Base-by-base conservation (phyloP, 2,888 invertebrate genomes). In the Cinara cedri region DNA sequence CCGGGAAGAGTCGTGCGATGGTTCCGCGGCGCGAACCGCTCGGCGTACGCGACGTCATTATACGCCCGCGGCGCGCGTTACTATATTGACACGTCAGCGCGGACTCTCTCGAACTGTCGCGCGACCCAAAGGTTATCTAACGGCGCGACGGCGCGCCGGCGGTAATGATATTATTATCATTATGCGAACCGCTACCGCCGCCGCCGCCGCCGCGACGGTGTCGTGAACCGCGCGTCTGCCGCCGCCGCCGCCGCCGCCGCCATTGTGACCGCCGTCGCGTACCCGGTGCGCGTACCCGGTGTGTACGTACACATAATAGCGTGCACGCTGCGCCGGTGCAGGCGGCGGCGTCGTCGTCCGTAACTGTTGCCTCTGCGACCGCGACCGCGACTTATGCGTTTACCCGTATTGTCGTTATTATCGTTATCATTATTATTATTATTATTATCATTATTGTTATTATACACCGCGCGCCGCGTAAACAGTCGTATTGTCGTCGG, bases 111-210 rank as follows among this genome's bases (percentile, higher is more conserved):
- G n/a, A n/a, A n/a, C n/a, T n/a, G n/a, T n/a, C 66, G 24, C 4
- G 34, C 49, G 66, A 57, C 76, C 74, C 55, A 76, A 66, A 76
- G 76, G 76, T 76, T 76, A 76, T 76, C 76, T 76, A 51, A 63
- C 74, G 65, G 75, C 60, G 19, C 19, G 3, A 42, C 19, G 49
- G 19, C 26, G 24, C 24, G 55, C 11, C 24, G 66, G 55, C 13
- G 57, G 57, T 66, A 66, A 76, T 76, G 57, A 76, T 76, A 76
- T n/a, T 76, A 76, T 66, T 57, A 76, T n/a, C n/a, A n/a, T n/a
- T n/a, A n/a, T n/a, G n/a, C n/a, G n/a, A n/a, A 76, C 76, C 66
- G 76, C 76, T 76, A 76, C 76, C 66, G 46, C 19, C 44, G 16
- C 14, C 42, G 19, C 70, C 13, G n/a, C 6, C 19, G 13, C 19